Evolutionary conservation across 2,113 vertebrate genomes (phyloP).

Genomic region (Tricholaema leucomelas): DNA sequence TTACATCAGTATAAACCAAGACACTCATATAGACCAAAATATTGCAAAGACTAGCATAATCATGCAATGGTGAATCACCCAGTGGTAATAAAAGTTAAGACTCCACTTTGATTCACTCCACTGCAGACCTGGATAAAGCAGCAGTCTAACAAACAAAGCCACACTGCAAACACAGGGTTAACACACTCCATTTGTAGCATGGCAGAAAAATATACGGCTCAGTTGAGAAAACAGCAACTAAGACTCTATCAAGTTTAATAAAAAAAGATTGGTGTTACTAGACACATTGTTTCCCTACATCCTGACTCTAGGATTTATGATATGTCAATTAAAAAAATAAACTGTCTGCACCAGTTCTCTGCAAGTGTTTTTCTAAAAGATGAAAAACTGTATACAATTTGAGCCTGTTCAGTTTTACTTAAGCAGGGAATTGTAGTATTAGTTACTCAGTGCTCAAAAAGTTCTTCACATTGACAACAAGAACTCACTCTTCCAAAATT

Average conservation of each 20-base stretch:
- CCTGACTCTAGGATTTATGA: not conserved
- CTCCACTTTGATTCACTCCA: not conserved
- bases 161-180: not conserved
- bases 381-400: not conserved
- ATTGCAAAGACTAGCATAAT: not conserved
- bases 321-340: not conserved
- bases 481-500: not conserved
- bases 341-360: not conserved
- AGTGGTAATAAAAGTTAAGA: not conserved
- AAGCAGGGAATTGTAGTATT: not conserved
- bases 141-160: not conserved
- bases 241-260: not conserved
- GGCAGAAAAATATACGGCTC: not conserved
- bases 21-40: not conserved
- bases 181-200: not conserved
- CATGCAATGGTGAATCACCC: not conserved
- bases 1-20: not conserved
- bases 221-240: not conserved
- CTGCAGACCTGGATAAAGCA: not conserved
- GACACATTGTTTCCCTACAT: not conserved
- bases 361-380: accelerated
- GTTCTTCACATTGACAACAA: not conserved
- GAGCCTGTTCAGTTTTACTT: not conserved
- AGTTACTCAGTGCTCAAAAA: not conserved
- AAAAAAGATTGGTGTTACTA: not conserved